phyloP scores from a whole-genome alignment of 2,888 invertebrate genomes.

The Hyalella azteca region DNA sequence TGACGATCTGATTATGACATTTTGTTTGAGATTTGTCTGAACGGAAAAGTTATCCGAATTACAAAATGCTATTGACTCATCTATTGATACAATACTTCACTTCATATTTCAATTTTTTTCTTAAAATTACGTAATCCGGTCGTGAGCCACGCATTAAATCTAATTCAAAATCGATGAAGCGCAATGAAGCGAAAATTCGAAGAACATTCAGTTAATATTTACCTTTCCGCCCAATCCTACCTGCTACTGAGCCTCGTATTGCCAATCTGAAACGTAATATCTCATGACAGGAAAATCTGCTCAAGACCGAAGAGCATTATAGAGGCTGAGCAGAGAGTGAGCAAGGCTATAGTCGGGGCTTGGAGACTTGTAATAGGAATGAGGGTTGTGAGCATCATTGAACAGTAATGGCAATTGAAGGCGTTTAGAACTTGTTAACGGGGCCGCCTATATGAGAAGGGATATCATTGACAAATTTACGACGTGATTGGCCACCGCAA shows the following conservation, averaged over 20 bases:
- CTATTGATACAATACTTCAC: neutral
- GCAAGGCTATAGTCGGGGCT: too few relatives aligned
- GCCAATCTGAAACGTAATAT: slow-evolving; percentile 11
- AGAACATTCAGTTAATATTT: neutral
- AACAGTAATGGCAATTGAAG: too few relatives aligned
- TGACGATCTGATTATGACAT: too few relatives aligned
- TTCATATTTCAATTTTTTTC: neutral
- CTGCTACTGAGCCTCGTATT: neutral
- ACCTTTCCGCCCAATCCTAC: neutral
- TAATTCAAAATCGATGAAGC: neutral
- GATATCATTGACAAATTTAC: too few relatives aligned
- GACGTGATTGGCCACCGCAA: too few relatives aligned
- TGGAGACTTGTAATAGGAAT: too few relatives aligned
- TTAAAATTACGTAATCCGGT: neutral
- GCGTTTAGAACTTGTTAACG: too few relatives aligned
- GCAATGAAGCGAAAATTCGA: neutral
- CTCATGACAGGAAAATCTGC: slow-evolving; percentile 15
- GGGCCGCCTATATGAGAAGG: too few relatives aligned
- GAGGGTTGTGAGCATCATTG: too few relatives aligned
- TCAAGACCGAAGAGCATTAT: neutral
- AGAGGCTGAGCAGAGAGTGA: neutral
- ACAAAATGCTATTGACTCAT: neutral
- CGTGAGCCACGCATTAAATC: neutral
- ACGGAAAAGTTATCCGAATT: too few relatives aligned
- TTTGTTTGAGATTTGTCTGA: too few relatives aligned